Evolutionary conservation across 2,888 invertebrate genomes (phyloP), one percentile per base, ranked within the genome.

Genomic region (Steinernema hermaphroditum): DNA sequence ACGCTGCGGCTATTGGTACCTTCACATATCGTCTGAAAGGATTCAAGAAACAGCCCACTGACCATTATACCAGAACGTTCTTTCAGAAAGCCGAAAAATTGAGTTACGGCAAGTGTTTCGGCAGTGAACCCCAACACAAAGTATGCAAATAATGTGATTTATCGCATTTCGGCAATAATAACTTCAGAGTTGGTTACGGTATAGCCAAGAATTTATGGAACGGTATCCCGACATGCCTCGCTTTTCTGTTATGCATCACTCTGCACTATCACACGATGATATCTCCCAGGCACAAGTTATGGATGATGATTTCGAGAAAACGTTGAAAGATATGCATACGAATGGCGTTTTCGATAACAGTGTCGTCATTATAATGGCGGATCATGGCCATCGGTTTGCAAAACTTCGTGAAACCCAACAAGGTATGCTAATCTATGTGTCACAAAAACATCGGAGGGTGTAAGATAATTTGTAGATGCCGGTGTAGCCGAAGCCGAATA

Each of bases 11-110:
- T 82, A 90, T 92, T 29, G 94, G 94, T 0, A 94, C 93, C 0
- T 96, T 95, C 86, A 93, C 93, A 0, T 94, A 93, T 87, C 90
- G 96, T 9, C 90, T 95, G 86, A 92, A 92, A 79, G 96, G 96
- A 0, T 96, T 96, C 87, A 88, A 90, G 43, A 88, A 90, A 1
- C 91, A 91, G 80, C 96, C 96, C 0, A 93, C 94, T 0, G 93
- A 95, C 88, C 94, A 95, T 87, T 95, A 94, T 86, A 91, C 94
- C 88, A 89, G 94, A 37, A 91, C 93, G 0, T 94, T 92, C 87
- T 93, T 92, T 83, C 84, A 92, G 16, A 92, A 92, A 27, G 91
- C 91, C 14, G 87, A 89, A 2, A 89, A 89, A 0, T 89, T 90
- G 74, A 89, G 89, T 41, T 91, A 90, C 82, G 27, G 22, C 4